phyloP scores from a whole-genome alignment of 1,140 invertebrate species.

The Drosophila erecta region DNA sequence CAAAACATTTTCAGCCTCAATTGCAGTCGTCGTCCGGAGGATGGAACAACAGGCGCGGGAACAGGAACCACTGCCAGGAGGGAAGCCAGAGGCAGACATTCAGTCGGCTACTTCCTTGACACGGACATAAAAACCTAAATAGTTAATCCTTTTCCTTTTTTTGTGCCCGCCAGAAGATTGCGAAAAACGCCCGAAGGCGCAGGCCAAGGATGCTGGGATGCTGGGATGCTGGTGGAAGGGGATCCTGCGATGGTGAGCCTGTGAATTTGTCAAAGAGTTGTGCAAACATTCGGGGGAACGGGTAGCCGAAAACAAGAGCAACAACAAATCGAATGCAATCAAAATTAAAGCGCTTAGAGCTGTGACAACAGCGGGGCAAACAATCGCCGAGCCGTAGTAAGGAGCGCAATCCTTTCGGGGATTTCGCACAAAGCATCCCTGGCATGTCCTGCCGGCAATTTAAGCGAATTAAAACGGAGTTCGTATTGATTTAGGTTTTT shows the following conservation, averaged over 20 bases:
- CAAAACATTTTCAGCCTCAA: slow-evolving; percentile 33
- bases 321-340: slow-evolving; percentile 81
- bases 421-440: slow-evolving; percentile 66
- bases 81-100: slow-evolving; percentile 26
- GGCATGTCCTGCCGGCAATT: slow-evolving; percentile 72
- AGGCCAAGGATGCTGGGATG: slow-evolving; percentile 34
- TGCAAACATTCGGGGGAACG: slow-evolving; percentile 54
- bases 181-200: slow-evolving; percentile 52
- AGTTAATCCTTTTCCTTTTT: slow-evolving; percentile 67
- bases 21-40: slow-evolving; percentile 25
- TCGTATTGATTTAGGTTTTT: slow-evolving; percentile 76
- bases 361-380: slow-evolving; percentile 74
- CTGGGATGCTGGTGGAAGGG: background rate
- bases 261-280: slow-evolving; percentile 82
- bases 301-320: slow-evolving; percentile 40
- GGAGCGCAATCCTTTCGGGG: slow-evolving; percentile 64
- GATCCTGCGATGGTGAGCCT: slow-evolving; percentile 39
- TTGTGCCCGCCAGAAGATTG: slow-evolving; percentile 62
- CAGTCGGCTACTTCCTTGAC: slow-evolving; percentile 64
- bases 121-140: slow-evolving; percentile 61
- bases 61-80: slow-evolving; percentile 19
- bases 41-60: slow-evolving; percentile 11
- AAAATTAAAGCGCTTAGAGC: slow-evolving; percentile 83
- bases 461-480: slow-evolving; percentile 79
- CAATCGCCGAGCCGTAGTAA: slow-evolving; percentile 56